Evolutionary conservation across 2,113 vertebrate species (phyloP), one percentile per base, ranked within the genome.

Genomic region (Pipra filicauda): DNA sequence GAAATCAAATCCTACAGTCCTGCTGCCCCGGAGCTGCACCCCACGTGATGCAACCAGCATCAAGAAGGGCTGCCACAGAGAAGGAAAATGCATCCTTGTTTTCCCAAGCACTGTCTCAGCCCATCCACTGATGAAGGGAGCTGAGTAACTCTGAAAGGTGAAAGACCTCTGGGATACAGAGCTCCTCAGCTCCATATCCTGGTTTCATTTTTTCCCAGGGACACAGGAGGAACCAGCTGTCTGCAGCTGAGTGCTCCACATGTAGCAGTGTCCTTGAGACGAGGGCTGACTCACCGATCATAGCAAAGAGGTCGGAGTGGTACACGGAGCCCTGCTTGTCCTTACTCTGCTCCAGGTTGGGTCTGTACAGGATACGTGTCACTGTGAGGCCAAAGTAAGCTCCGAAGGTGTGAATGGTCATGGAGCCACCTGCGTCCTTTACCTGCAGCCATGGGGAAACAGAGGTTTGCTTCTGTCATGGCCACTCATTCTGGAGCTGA

Each of bases 321-420:
- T 99, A 99, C 87, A 97, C 94, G 0, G 99, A 98, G 6, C 98
- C 98, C 37, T 98, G 93, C 65, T 98, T 98, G n/a, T 97, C 97
- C 96, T 99, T 99, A 89, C 98, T 99, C 88, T 98, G 97, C 30
- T 99, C 91, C 59, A 99, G 94, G 59, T 99, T 98, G 74, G 98
- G 98, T 66, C 99, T 98, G 90, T 99, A 99, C 70, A 99, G 98
- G 83, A 99, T 86, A 96, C 98, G 98, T 76, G 99, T 98, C 94
- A 99, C 98, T 0, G 98, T 98, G 91, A 99, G 97, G 74, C 99
- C 99, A 88, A 99, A 99, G 95, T 99, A 99, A 41, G 98, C 99
- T 57, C 99, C 99, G 0, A 99, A 99, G 37, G 98, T 97, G 82
- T 99, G 99, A 93, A 99, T 99, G 89, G 99, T 98, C 99, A 99